phyloP scores from a whole-genome alignment of 2,113 vertebrate genomes.

The Pampusana beccarii region DNA sequence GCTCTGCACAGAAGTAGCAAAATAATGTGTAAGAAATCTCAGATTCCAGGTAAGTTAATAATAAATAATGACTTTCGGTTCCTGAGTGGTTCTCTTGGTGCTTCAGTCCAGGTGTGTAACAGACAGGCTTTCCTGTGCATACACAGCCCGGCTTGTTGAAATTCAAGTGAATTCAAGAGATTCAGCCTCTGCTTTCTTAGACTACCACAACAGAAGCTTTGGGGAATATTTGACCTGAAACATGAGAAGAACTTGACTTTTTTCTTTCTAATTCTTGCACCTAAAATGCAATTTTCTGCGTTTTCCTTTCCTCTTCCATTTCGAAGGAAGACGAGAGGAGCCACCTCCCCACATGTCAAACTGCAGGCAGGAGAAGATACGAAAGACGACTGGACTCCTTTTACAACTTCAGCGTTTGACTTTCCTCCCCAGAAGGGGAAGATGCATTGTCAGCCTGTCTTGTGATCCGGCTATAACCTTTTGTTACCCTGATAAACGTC shows the following conservation, averaged over 20 bases:
- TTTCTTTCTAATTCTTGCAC: background rate
- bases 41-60: constrained; percentile 40
- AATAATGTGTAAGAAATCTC: background rate
- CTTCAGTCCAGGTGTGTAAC: background rate
- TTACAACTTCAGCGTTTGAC: constrained; percentile 13
- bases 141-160: background rate
- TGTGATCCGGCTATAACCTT: constrained; percentile 47
- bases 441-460: constrained; percentile 37
- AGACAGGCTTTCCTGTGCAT: background rate
- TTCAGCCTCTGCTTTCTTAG: background rate
- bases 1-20: background rate
- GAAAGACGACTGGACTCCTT: background rate
- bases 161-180: background rate
- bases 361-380: background rate
- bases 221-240: background rate
- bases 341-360: background rate
- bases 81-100: background rate
- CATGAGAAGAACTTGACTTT: background rate
- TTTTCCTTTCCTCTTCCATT: constrained; percentile 2
- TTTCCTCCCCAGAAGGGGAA: constrained; percentile 45
- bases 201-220: background rate
- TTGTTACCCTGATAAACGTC: constrained; percentile 31
- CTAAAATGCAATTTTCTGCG: background rate
- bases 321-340: background rate
- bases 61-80: constrained; percentile 19